Evolutionary conservation across 1,140 invertebrate genomes (phyloP), one percentile per base, ranked within the genome.

Genomic region (Drosophila sulfurigaster): DNA sequence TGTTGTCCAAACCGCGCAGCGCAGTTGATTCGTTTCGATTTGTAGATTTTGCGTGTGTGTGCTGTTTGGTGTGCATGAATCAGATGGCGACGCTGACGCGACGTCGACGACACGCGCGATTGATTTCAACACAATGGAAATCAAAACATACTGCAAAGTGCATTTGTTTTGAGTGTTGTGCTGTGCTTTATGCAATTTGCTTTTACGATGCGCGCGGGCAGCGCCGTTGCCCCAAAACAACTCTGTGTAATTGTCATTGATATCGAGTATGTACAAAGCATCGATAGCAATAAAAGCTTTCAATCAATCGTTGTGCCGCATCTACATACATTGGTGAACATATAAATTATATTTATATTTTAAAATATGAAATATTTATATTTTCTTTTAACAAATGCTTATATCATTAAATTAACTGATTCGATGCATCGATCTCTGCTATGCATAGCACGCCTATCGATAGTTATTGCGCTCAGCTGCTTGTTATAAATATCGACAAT

Each of bases 41-140:
- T 8, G 5, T 58, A n/a, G 32, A 5, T 35, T 15, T 20, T 45
- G 8, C 30, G 32, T 70, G 43, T 56, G 8, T 48, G 51, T 64
- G 32, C 11, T n/a, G 20, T 54, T 46, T 71, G 20, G 20, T 75
- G 38, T 5, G 60, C 59, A 71, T 75, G 73, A 71, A 71, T 75
- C 67, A 75, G 67, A 64, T 25, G 11, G 54, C 25, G 16, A 43
- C 41, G 8, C 62, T 25, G 30, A 51, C 41, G 51, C 58, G 16
- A 46, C 51, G 32, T 32, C 32, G 20, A 57, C 43, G 35, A 32
- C 65, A 58, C 58, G 51, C 58, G 13, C 59, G 54, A 58, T 75
- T 59, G 67, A 64, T 70, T 71, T 38, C 60, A 49, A 46, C 51
- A 63, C 57, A 63, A 45, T 60, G 2, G 13, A 32, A 57, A 75